Evolutionary conservation across 35 echinoderm and acorn worm species (phyloP).

Genomic region (Diadema setosum): DNA sequence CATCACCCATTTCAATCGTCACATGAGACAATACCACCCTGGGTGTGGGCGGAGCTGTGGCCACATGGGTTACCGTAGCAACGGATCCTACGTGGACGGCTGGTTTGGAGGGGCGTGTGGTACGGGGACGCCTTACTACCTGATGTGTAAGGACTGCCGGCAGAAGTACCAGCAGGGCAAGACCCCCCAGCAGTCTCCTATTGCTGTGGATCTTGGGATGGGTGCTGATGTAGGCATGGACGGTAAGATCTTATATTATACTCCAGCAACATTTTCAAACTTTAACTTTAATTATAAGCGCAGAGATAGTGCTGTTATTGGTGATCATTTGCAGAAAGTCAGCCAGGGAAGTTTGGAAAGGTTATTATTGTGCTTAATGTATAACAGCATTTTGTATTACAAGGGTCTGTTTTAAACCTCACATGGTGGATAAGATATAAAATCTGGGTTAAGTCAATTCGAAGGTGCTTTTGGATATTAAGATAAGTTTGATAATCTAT

Average conservation of each 20-base stretch:
- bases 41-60: constrained; percentile 86
- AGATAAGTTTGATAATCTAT: too few relatives aligned
- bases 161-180: constrained; percentile 68
- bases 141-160: constrained; percentile 83
- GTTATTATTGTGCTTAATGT: too few relatives aligned
- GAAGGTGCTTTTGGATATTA: too few relatives aligned
- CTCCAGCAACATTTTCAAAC: too few relatives aligned
- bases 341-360: too few relatives aligned
- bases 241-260: constrained; percentile 17
- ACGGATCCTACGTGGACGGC: constrained; percentile 87
- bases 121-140: constrained; percentile 87
- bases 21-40: constrained; percentile 82
- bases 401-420: too few relatives aligned
- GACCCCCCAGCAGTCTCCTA: constrained; percentile 35
- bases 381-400: too few relatives aligned
- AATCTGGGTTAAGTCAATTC: too few relatives aligned
- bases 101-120: constrained; percentile 95
- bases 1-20: constrained; percentile 80
- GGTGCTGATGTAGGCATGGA: constrained; percentile 12
- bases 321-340: too few relatives aligned
- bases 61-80: constrained; percentile 92
- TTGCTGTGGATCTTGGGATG: constrained; percentile 54
- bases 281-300: too few relatives aligned
- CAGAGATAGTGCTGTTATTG: too few relatives aligned
- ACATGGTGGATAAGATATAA: too few relatives aligned